phyloP scores from a whole-genome alignment of 2,888 invertebrate genomes.

The Drosophila atroscutellata region DNA sequence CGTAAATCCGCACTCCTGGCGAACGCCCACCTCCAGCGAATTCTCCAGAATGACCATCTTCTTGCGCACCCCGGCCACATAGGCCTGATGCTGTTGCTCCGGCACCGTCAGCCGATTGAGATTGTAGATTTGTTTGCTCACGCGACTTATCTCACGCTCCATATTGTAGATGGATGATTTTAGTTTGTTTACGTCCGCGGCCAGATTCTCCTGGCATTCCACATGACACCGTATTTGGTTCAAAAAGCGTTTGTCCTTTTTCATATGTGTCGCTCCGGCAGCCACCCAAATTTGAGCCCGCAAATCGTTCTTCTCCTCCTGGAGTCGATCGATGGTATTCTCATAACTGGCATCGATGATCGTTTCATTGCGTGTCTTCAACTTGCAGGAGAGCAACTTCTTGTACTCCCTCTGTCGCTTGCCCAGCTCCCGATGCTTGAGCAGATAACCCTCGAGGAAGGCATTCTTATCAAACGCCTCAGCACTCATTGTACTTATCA shows the following conservation, averaged over 20 bases:
- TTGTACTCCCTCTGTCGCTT: slow-evolving; percentile 83
- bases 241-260: slow-evolving; percentile 68
- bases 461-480: slow-evolving; percentile 58
- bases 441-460: slow-evolving; percentile 72
- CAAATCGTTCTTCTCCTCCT: slow-evolving; percentile 79
- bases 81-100: slow-evolving; percentile 81
- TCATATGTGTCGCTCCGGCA: slow-evolving; percentile 72
- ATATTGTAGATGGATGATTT: slow-evolving; percentile 78
- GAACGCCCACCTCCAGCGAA: slow-evolving; percentile 81
- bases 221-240: slow-evolving; percentile 79
- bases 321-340: slow-evolving; percentile 77
- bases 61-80: slow-evolving; percentile 75
- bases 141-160: slow-evolving; percentile 80
- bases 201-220: slow-evolving; percentile 81
- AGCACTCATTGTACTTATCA: slow-evolving; percentile 37
- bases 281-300: slow-evolving; percentile 83
- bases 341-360: slow-evolving; percentile 79
- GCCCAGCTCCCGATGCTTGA: slow-evolving; percentile 80
- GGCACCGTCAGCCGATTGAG: slow-evolving; percentile 82
- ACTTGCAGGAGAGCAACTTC: slow-evolving; percentile 77
- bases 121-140: slow-evolving; percentile 80
- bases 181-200: slow-evolving; percentile 76
- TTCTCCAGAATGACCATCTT: slow-evolving; percentile 81
- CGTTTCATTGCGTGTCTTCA: slow-evolving; percentile 78
- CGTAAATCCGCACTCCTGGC: slow-evolving; percentile 82